Base-by-base conservation (phyloP, 2,113 vertebrate species). In the Myrmecobius fasciatus region DNA sequence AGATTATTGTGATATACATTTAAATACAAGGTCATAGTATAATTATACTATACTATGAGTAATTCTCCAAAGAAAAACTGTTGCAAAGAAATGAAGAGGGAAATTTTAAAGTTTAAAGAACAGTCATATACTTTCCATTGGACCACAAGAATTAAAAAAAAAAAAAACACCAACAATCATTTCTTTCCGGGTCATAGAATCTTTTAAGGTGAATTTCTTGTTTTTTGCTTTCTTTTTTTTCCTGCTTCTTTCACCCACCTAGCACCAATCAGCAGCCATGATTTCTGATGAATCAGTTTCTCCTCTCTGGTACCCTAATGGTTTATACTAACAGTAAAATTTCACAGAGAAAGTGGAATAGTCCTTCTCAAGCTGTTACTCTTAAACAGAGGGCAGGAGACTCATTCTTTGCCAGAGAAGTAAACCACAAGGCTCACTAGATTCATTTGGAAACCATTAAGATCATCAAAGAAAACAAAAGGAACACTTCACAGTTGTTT, bases 261-360 rank as follows among this genome's bases (percentile, higher is more conserved):
- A 91, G 52, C 47, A 96, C 93, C 92, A 93, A 25, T 24, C 43
- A 92, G 91, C 92, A 97, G 94, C 94, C 93, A 67, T 93, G 53
- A 36, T 92, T 97, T 54, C 94, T 93, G 95, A 53, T 51, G 93
- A 94, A 97, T 67, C 92, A 60, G 97, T 92, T 94, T 93, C 93
- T 98, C 97, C 92, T 96, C 92, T 96, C 88, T 97, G 89, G 47
- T 97, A 90, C 92, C n/a, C 93, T 92, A 51, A 48, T 97, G 92
- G 94, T 89, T 90, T 94, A 75, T 43, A 52, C 93, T 94, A 96
- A 92, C 91, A 94, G 94, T 25, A 49, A 97, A 98, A 97, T 52
- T 36, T 93, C 89, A 95, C 96, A 97, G 97, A 94, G 94, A 95
- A 96, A 96, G 96, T 97, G 26, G 92, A 96, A 97, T 93, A 11